phyloP scores from a whole-genome alignment of 2,113 vertebrate genomes.

The Cairina moschata region DNA sequence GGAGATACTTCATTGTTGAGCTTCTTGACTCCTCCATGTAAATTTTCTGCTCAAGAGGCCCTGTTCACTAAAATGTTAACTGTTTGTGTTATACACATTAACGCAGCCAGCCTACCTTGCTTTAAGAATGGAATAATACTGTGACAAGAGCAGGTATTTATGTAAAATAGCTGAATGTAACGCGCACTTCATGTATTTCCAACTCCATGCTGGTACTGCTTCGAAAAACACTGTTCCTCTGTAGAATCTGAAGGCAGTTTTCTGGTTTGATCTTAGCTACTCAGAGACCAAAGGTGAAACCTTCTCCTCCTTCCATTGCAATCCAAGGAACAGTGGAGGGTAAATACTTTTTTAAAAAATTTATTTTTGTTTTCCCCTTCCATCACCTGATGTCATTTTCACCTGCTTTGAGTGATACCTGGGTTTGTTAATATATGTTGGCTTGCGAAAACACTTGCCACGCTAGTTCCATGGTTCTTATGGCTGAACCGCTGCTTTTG shows the following conservation, averaged over 20 bases:
- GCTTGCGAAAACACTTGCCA: too few relatives aligned
- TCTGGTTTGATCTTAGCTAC: conserved; percentile 37
- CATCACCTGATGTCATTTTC: too few relatives aligned
- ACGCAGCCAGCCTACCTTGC: background rate
- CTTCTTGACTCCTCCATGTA: background rate
- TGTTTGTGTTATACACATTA: background rate
- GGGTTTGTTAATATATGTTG: too few relatives aligned
- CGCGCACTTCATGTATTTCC: background rate
- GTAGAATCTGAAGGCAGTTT: background rate
- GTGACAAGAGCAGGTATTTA: background rate
- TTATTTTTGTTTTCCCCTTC: background rate
- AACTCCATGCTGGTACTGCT: background rate
- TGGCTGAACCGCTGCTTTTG: background rate
- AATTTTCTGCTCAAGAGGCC: background rate
- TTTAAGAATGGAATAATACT: background rate
- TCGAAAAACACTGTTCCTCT: background rate
- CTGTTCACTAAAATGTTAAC: background rate
- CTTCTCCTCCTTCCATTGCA: background rate
- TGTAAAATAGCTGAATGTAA: background rate
- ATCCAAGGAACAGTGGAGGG: background rate
- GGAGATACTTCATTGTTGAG: background rate
- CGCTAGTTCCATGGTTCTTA: background rate
- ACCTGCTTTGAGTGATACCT: too few relatives aligned
- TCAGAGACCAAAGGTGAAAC: background rate
- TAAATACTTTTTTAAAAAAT: background rate